Base-by-base conservation (phyloP, 2,797 vertebrate genomes). In the Poecilia wingei region DNA sequence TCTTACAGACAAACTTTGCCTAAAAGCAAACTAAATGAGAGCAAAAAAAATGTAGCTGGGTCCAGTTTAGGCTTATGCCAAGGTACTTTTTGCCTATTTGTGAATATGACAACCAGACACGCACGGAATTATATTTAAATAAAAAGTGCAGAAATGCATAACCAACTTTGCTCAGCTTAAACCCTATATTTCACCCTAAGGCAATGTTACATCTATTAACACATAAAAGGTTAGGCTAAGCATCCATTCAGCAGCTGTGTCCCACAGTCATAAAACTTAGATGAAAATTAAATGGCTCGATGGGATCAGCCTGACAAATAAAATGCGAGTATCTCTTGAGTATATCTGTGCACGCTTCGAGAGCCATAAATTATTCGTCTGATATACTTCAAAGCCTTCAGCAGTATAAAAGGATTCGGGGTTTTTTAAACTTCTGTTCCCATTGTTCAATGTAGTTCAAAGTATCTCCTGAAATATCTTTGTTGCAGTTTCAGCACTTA, bases 321-420 rank as follows among this genome's bases (percentile, higher is more conserved):
- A 20, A 22, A 28, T 41, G 53, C 28, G 51, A 5, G 71, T 45
- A 51, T 82, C 45, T 75, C 57, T 31, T 13, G 49, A 71, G 20
- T 31, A 47, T 73, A 81, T 80, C 57, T 69, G 41, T 39, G 46
- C 47, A 64, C 53, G 33, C 61, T 81, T 76, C 51, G 43, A 82
- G 53, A 46, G 31, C 10, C 6, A 74, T 84, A 0, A 68, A 87
- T 72, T 49, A 72, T 41, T 81, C 20, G 20, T 77, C 33, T 70
- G 64, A 3, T 72, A 6, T n/a, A 51, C 16, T 84, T 79, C 59
- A 85, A 84, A 81, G 80, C 46, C 25, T 64, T 72, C 6, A 71
- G 51, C 18, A 12, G 13, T 53, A 72, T 36, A 47, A 43, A 49
- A 45, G 1, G 2, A 28, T 22, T 51, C 71, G 22, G 7, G 22